Conservation (phyloP, 2,113 vertebrate genomes). For the Stigmatopora argus region DNA sequence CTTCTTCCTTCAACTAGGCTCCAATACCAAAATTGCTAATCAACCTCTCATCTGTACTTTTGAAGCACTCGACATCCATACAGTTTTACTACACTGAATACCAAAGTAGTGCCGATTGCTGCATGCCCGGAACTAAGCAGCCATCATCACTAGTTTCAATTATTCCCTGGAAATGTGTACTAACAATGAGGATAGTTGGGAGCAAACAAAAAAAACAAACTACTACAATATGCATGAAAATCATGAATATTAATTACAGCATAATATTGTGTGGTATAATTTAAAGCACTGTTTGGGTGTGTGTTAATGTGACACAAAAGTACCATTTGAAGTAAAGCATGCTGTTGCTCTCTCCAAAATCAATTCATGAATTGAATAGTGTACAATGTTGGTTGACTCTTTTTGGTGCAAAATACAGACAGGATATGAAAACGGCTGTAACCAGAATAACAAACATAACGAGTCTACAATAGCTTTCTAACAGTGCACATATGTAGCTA, state of each 20-base stretch:
- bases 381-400: neutral
- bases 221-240: slow-evolving; percentile 27
- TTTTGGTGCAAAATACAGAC: neutral
- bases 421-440: neutral
- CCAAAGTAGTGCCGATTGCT: slow-evolving; percentile 21
- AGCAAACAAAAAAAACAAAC: slow-evolving; percentile 35
- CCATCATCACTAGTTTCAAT: slow-evolving; percentile 34
- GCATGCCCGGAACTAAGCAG: slow-evolving; percentile 27
- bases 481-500: neutral
- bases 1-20: neutral
- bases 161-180: slow-evolving; percentile 30
- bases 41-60: neutral
- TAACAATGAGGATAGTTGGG: slow-evolving; percentile 51
- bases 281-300: neutral
- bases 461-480: neutral
- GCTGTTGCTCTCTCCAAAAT: neutral
- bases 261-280: neutral
- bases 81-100: slow-evolving; percentile 24
- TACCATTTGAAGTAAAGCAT: neutral
- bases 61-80: neutral
- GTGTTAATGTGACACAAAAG: neutral
- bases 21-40: neutral
- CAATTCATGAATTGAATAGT: neutral
- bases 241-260: neutral
- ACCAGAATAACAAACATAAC: neutral